A percentile compares a stretch with the other conserved stretches of the same genome.
Conservation (phyloP, 2,113 vertebrate genomes). For the Capreolus pygargus region DNA sequence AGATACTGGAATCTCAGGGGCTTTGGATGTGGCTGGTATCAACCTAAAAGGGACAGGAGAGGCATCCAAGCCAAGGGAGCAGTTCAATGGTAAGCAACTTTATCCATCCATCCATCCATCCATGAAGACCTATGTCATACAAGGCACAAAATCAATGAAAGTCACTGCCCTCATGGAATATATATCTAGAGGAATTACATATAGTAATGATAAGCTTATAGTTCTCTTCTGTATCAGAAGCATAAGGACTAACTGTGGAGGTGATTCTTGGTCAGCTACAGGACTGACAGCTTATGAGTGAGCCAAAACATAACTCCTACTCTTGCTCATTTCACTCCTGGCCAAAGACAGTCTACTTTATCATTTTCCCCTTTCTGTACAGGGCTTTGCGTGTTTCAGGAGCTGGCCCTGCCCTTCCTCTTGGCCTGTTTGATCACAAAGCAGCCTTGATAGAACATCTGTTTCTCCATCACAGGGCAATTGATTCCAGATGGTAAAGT, state of each 20-base stretch:
- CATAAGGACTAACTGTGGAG: background rate
- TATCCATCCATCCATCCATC: background rate
- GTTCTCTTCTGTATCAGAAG: background rate
- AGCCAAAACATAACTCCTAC: background rate
- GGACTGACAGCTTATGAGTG: background rate
- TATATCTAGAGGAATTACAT: background rate
- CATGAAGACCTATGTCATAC: background rate
- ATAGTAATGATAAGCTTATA: background rate
- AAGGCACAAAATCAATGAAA: background rate
- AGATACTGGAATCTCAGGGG: background rate
- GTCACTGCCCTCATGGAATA: background rate
- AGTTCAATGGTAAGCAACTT: background rate
- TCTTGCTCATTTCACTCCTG: slow-evolving; percentile 9
- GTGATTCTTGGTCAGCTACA: background rate
- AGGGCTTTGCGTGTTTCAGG: background rate
- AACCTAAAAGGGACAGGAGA: background rate
- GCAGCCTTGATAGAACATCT: background rate
- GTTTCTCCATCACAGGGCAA: slow-evolving; percentile 1
- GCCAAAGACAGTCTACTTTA: background rate
- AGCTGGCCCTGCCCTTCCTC: background rate
- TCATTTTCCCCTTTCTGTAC: background rate
- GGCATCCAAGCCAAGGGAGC: background rate
- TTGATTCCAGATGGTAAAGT: background rate
- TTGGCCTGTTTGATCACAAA: slow-evolving; percentile 6
- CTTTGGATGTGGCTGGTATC: background rate